These are phyloP conservation scores for Schizaphis graminum DNA, from an alignment of 2,888 invertebrate species.

Conservation along the genomic window DNA sequence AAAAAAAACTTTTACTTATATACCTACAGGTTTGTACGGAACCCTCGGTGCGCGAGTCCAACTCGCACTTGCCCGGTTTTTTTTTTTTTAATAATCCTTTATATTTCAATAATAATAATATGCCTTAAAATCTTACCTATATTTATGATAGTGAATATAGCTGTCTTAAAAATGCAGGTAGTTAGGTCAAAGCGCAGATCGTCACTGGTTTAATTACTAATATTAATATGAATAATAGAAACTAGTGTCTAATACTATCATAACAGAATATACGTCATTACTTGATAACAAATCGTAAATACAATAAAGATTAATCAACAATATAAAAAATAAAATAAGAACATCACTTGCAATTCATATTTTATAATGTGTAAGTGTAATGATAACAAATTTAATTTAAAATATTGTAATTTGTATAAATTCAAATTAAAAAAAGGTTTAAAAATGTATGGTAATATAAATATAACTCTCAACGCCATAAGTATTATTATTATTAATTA, in stretches of 20 bases:
- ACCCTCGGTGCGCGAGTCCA: no score
- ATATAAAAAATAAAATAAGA: not conserved
- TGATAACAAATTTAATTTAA: not conserved
- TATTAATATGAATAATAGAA: constrained; percentile 30
- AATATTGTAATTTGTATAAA: not conserved
- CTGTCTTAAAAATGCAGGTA: constrained; percentile 15
- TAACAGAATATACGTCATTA: constrained; percentile 48
- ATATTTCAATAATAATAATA: not conserved
- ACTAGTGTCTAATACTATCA: constrained; percentile 12
- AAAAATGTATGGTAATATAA: not conserved
- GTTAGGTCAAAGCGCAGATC: constrained; percentile 37
- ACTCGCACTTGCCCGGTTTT: no score
- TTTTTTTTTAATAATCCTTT: not conserved
- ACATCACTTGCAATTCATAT: not conserved
- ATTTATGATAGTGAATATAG: not conserved
- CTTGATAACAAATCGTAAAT: constrained; percentile 45
- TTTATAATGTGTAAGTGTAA: not conserved
- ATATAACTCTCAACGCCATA: not conserved
- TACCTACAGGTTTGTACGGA: no score
- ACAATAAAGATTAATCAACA: constrained; percentile 11
- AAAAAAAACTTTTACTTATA: no score
- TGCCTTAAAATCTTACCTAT: constrained; percentile 36
- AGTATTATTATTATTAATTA: constrained; percentile 21
- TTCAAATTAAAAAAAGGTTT: not conserved
- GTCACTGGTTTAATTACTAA: constrained; percentile 50